A percentile compares a stretch with the other conserved stretches of the same genome.
These are phyloP conservation scores for Strigamia maritima DNA, from an alignment of 2,888 invertebrate species.

Conservation along the genomic window DNA sequence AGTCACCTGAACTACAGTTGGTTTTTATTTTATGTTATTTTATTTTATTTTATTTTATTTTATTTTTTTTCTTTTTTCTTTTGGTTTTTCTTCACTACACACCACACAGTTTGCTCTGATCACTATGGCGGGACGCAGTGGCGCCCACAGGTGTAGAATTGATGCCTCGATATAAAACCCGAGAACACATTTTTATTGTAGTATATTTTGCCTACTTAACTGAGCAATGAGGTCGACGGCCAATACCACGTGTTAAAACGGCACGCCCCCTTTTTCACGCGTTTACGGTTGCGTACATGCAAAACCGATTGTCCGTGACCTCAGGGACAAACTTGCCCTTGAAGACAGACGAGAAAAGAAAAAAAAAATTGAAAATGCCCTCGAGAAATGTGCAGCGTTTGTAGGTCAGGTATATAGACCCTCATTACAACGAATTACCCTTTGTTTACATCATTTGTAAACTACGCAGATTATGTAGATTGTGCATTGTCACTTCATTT, in stretches of 20 bases:
- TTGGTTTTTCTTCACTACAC: neutral
- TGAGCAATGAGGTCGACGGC: neutral
- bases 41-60: neutral
- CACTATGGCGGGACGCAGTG: neutral
- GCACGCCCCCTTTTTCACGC: conserved; percentile 6
- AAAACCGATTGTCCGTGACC: conserved; percentile 7
- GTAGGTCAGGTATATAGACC: neutral
- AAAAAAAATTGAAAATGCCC: conserved; percentile 7
- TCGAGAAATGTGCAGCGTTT: conserved; percentile 15
- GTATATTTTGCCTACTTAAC: neutral
- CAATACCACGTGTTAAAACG: neutral
- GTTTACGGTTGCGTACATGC: conserved; percentile 36
- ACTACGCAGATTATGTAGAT: neutral
- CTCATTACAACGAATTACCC: neutral
- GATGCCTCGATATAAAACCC: neutral
- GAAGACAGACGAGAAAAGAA: conserved; percentile 41
- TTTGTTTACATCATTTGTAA: neutral
- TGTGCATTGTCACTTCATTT: neutral
- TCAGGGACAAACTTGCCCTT: conserved; percentile 35
- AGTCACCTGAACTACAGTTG: neutral
- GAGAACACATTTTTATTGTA: neutral
- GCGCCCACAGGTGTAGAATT: conserved; percentile 9
- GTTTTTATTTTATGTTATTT: neutral
- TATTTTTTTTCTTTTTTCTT: neutral
- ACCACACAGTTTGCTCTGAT: neutral